Conservation (phyloP, 2,888 invertebrate genomes). For the Drosophila mimetica region DNA sequence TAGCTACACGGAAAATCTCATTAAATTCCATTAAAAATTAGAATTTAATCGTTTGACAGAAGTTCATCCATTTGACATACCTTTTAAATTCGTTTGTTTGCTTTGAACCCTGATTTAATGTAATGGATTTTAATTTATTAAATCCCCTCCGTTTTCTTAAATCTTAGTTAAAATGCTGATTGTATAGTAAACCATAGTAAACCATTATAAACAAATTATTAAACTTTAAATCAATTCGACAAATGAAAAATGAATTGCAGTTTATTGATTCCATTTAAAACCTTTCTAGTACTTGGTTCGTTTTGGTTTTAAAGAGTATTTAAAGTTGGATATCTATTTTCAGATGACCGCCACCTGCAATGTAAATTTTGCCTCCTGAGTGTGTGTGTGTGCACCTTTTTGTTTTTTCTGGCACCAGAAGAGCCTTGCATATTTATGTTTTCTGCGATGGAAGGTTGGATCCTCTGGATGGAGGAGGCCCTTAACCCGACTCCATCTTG, state of each 20-base stretch:
- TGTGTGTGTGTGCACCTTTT: conserved; percentile 15
- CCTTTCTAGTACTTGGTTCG: no score
- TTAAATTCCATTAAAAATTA: not conserved
- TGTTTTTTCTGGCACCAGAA: conserved; percentile 27
- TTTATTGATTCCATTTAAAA: no score
- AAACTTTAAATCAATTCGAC: no score
- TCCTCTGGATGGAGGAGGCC: conserved; percentile 17
- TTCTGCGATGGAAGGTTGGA: conserved; percentile 10
- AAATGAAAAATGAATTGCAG: no score
- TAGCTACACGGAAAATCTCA: not conserved
- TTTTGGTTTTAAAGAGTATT: conserved; percentile 42
- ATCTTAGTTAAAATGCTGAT: no score
- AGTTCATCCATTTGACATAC: not conserved
- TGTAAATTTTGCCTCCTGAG: conserved; percentile 71
- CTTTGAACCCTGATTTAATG: not conserved
- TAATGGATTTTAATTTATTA: no score
- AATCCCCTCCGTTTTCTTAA: no score
- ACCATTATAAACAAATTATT: no score
- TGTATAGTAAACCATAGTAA: no score
- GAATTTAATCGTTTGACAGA: not conserved
- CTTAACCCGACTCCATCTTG: conserved; percentile 67
- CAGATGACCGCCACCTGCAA: conserved; percentile 61
- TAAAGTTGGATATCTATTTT: conserved; percentile 34
- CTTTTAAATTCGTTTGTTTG: not conserved
- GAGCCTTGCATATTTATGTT: conserved; percentile 72